These are phyloP conservation scores for Lepus europaeus DNA, from an alignment of 2,113 vertebrate genomes.

Conservation along the genomic window DNA sequence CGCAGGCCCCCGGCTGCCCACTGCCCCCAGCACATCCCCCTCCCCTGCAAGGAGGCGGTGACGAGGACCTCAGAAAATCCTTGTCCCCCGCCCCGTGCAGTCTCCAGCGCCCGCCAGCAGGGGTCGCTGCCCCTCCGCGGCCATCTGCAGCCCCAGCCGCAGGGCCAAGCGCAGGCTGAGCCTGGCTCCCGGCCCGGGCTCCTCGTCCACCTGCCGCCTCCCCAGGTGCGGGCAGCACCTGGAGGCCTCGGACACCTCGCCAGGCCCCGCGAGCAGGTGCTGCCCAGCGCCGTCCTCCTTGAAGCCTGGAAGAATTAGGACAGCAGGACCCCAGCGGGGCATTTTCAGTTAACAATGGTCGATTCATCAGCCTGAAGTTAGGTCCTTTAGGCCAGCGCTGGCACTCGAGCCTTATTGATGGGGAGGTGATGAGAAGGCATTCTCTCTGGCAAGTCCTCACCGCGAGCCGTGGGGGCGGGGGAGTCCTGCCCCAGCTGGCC, in stretches of 20 bases:
- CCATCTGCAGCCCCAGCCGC: no score
- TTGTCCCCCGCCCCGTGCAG: accelerated
- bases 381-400: neutral
- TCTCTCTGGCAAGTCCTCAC: neutral
- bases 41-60: neutral
- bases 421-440: neutral
- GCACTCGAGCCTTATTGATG: neutral
- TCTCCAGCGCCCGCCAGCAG: no score
- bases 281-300: neutral
- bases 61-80: neutral
- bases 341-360: neutral
- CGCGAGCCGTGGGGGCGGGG: no score
- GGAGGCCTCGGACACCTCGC: neutral
- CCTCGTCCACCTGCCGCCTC: neutral
- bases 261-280: neutral
- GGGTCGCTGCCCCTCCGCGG: no score
- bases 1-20: accelerated
- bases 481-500: neutral
- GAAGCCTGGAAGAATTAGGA: neutral
- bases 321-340: neutral
- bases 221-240: neutral
- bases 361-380: neutral
- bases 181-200: neutral
- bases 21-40: accelerated
- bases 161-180: neutral